Percentiles rank a stretch among this genome's conserved stretches.
phyloP scores from a whole-genome alignment of 2,888 invertebrate species.

The Drosophila imparisetae region DNA sequence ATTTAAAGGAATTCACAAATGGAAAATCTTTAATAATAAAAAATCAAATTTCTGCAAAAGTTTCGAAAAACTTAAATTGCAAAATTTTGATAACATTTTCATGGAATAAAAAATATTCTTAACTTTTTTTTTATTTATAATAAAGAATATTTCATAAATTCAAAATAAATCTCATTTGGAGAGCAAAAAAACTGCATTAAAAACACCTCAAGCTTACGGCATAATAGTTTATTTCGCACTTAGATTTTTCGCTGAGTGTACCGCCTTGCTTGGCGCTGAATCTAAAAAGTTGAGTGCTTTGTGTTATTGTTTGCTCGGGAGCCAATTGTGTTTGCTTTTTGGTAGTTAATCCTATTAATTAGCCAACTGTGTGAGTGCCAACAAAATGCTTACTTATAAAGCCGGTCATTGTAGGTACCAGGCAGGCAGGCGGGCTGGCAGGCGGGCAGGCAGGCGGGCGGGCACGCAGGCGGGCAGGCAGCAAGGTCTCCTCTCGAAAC shows the following conservation, averaged over 20 bases:
- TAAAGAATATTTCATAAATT: background rate
- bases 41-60: background rate
- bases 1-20: background rate
- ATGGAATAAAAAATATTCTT: background rate
- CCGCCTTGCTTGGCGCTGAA: background rate
- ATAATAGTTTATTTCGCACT: background rate
- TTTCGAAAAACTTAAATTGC: background rate
- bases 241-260: background rate
- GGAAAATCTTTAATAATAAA: too few relatives aligned
- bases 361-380: constrained; percentile 63
- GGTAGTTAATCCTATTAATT: constrained; percentile 79
- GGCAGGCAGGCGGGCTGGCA: background rate
- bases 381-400: constrained; percentile 34
- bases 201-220: too few relatives aligned
- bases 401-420: constrained; percentile 14
- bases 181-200: too few relatives aligned
- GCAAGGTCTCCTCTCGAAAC: constrained; percentile 11
- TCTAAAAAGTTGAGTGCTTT: constrained; percentile 63
- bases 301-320: constrained; percentile 72
- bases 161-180: background rate
- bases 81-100: background rate
- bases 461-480: too few relatives aligned
- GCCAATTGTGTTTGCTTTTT: constrained; percentile 78
- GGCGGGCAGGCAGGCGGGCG: background rate
- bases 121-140: background rate